These are phyloP conservation scores for Drosophila birchii DNA, from an alignment of 2,888 invertebrate species.

Conservation along the genomic window DNA sequence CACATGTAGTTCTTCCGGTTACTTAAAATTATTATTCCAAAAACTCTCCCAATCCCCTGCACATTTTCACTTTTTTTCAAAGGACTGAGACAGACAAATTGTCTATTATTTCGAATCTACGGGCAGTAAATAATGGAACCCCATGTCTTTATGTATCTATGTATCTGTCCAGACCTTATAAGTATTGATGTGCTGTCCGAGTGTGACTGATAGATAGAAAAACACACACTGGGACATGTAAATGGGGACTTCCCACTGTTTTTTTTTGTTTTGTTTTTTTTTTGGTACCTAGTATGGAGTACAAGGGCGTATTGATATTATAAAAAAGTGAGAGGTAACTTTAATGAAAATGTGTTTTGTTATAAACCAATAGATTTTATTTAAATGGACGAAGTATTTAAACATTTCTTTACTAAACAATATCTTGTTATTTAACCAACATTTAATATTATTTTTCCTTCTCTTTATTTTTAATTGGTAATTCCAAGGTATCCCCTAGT, in stretches of 20 bases:
- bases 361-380: too few species aligned
- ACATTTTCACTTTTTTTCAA: slow-evolving; percentile 54
- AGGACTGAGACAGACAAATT: slow-evolving; percentile 35
- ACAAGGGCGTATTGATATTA: background rate
- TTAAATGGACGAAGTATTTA: too few species aligned
- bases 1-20: slow-evolving; percentile 31
- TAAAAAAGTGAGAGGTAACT: background rate
- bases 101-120: slow-evolving; percentile 49
- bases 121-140: slow-evolving; percentile 49
- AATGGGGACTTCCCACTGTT: slow-evolving; percentile 37
- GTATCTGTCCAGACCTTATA: slow-evolving; percentile 15
- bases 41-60: slow-evolving; percentile 18
- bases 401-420: too few species aligned
- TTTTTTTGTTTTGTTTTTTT: background rate
- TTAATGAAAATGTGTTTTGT: too few species aligned
- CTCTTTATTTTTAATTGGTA: background rate
- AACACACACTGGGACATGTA: slow-evolving; percentile 5
- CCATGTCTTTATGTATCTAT: slow-evolving; percentile 32
- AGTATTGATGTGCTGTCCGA: slow-evolving; percentile 17
- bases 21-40: slow-evolving; percentile 41
- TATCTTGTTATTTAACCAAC: background rate
- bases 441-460: background rate
- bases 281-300: background rate
- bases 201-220: slow-evolving; percentile 32
- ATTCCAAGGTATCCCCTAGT: background rate